A percentile compares a stretch with the other conserved stretches of the same genome.
Evolutionary conservation across 2,888 invertebrate species (phyloP).

Genomic region (Gnatocerus cornutus): DNA sequence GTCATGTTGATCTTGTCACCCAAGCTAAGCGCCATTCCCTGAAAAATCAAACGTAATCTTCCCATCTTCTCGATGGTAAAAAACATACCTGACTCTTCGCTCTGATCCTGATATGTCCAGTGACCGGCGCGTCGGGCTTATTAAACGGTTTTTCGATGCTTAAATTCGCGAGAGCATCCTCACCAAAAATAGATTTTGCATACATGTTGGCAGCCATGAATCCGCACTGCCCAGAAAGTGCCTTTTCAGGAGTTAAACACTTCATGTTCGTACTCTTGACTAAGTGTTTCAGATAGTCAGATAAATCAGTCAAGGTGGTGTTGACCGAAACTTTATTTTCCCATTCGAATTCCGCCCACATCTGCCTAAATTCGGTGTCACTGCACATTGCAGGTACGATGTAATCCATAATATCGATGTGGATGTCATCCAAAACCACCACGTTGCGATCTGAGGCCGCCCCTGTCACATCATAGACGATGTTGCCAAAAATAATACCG

Average conservation of each 20-base stretch:
- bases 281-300: conserved; percentile 94
- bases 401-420: conserved; percentile 99
- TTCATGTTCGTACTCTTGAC: conserved; percentile 98
- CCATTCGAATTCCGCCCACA: conserved; percentile 99
- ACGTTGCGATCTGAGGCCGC: conserved; percentile 95
- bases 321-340: conserved; percentile 99
- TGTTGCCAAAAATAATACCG: conserved; percentile 99
- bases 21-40: conserved; percentile 99
- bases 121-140: conserved; percentile 90
- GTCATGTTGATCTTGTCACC: conserved; percentile 98
- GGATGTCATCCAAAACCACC: conserved; percentile 98
- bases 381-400: conserved; percentile 95
- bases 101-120: conserved; percentile 97
- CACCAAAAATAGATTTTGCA: conserved; percentile 97
- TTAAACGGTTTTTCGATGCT: conserved; percentile 97
- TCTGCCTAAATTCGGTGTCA: conserved; percentile 97
- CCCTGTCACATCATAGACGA: conserved; percentile 97
- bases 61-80: background rate
- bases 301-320: conserved; percentile 92
- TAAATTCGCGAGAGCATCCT: conserved; percentile 98
- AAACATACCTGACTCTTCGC: conserved; percentile 94
- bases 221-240: conserved; percentile 96
- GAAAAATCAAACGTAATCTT: conserved; percentile 53
- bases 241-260: conserved; percentile 98
- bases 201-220: conserved; percentile 99